Evolutionary conservation across 2,797 vertebrate species (phyloP).

Genomic region (Pseudotriccus pelzelni): DNA sequence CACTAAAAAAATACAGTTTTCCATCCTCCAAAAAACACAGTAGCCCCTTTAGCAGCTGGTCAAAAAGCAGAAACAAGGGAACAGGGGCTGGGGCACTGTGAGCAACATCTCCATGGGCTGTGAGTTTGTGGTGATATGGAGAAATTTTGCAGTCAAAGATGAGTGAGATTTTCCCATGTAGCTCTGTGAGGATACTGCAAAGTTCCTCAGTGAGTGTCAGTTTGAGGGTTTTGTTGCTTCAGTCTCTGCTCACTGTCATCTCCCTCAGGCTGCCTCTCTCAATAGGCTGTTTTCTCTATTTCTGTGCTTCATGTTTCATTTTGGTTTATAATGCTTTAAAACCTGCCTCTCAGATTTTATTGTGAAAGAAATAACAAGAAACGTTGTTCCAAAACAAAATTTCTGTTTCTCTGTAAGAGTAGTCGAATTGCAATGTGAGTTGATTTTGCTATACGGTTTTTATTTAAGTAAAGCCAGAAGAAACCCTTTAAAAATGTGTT

Average conservation of each 20-base stretch:
- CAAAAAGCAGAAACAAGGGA: not conserved
- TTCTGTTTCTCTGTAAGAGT: not conserved
- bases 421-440: not conserved
- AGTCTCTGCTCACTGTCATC: not conserved
- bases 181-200: not conserved
- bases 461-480: not conserved
- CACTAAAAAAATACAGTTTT: not conserved
- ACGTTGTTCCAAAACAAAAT: not conserved
- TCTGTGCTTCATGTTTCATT: not conserved
- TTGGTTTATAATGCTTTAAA: not conserved
- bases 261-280: not conserved
- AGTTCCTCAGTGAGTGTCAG: not conserved
- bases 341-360: not conserved
- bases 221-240: not conserved
- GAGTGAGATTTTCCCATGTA: not conserved
- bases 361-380: not conserved
- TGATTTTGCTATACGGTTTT: not conserved
- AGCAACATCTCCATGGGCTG: not conserved
- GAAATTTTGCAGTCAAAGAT: not conserved
- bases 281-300: not conserved
- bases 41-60: not conserved
- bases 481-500: not conserved
- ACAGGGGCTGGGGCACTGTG: not conserved
- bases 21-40: not conserved
- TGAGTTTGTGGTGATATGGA: fast-evolving